Conservation (phyloP, 2,797 vertebrate genomes). For the Phrynocephalus guinanensis region DNA sequence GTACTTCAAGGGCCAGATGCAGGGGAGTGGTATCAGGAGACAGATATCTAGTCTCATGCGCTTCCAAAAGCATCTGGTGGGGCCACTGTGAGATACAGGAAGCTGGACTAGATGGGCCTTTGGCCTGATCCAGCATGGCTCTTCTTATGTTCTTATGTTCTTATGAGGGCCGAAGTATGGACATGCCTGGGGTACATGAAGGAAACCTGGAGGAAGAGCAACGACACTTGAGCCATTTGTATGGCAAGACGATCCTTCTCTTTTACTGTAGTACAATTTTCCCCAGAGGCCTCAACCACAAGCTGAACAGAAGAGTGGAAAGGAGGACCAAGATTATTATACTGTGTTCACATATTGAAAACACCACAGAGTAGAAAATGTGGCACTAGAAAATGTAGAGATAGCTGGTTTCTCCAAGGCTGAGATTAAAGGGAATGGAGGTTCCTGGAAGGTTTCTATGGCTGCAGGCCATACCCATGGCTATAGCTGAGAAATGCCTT, state of each 20-base stretch:
- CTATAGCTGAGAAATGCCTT: neutral
- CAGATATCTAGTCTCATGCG: too few relatives aligned
- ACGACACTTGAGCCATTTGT: neutral
- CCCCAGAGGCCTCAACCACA: neutral
- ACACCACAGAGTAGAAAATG: neutral
- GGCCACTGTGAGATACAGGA: too few relatives aligned
- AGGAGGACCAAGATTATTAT: neutral
- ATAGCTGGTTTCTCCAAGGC: neutral
- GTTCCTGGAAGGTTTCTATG: neutral
- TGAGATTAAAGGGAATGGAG: neutral
- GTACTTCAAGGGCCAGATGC: too few relatives aligned
- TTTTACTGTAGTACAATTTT: neutral
- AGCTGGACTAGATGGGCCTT: too few relatives aligned
- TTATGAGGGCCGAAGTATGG: too few relatives aligned
- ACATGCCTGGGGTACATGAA: too few relatives aligned
- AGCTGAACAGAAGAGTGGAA: neutral
- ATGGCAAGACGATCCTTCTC: neutral
- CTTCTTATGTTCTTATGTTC: too few relatives aligned
- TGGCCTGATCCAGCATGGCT: too few relatives aligned
- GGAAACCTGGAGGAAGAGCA: neutral
- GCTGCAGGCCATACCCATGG: too few relatives aligned
- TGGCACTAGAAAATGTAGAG: neutral
- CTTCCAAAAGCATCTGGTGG: too few relatives aligned
- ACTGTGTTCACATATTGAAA: neutral
- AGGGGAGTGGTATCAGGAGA: too few relatives aligned